Base-by-base conservation (phyloP, 1,140 invertebrate species). In the Aphelenchoides besseyi region DNA sequence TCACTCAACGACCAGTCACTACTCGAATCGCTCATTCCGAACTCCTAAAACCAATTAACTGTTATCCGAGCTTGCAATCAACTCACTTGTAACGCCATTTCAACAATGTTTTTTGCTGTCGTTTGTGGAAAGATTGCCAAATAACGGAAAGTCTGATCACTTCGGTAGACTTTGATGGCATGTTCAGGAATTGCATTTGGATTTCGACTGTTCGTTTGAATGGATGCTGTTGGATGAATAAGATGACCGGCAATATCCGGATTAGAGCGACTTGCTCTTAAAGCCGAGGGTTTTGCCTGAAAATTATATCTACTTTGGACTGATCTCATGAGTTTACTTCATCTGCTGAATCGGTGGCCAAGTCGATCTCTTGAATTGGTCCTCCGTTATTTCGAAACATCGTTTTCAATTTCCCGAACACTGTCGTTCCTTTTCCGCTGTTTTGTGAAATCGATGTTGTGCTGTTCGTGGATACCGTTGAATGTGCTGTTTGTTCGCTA, bases 131-230 rank as follows among this genome's bases (percentile, higher is more conserved):
- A 93, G 61, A 98, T 92, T 52, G 95, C 89, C 68, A 98, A 89
- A 87, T 95, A 98, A 87, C 97, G 97, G 88, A 92, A 97, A 2
- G 92, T 92, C 87, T 98, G 95, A 88, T 98, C 96, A 82, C 91
- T 94, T n/a, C 93, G 63, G 72, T 86, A 89, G 18, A 90, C 92
- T 88, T 98, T 98, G 0, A 98, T 88, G 36, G 98, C 95, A 87
- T 97, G 94, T 84, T 98, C 95, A 3, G 94, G 18, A 16, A 68
- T 33, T 2, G 36, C 32, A 41, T 32, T 5, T 36, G 63, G 32
- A 3, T 66, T 66, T 80, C 92, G 91, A 53, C 92, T 93, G 82
- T 91, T 91, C 68, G 82, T 85, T 62, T 84, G 69, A 33, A 74
- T 74, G 29, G 74, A 79, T 79, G 87, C 86, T 23, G 30, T 52